These are phyloP conservation scores for Anguilla anguilla DNA, from an alignment of 2,797 vertebrate species.

Conservation along the genomic window DNA sequence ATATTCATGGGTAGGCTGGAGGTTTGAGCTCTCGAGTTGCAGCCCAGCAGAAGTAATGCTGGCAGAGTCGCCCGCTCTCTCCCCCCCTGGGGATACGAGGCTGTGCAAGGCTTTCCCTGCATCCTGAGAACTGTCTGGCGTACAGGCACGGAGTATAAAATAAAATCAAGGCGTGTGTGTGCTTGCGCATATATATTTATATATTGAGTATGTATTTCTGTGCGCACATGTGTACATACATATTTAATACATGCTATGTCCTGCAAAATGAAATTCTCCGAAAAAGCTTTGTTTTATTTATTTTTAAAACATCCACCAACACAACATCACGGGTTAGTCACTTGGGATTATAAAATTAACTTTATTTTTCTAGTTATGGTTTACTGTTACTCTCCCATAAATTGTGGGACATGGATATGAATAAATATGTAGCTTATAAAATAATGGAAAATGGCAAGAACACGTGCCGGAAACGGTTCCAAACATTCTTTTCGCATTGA, in stretches of 20 bases:
- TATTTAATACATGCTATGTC: no score
- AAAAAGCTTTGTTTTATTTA: no score
- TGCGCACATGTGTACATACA: no score
- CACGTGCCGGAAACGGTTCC: not conserved
- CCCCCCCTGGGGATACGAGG: not conserved
- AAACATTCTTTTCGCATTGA: not conserved
- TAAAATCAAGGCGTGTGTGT: not conserved
- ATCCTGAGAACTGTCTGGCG: not conserved
- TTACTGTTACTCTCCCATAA: not conserved
- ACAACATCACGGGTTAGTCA: no score
- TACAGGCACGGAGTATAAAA: not conserved
- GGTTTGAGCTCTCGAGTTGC: not conserved
- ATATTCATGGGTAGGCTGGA: constrained; percentile 17
- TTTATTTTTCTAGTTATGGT: no score
- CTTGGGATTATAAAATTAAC: no score
- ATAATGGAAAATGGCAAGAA: not conserved
- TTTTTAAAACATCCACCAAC: no score
- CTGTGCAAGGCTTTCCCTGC: not conserved
- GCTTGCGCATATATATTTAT: not conserved
- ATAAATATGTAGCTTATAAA: not conserved
- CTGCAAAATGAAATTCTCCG: no score
- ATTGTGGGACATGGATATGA: not conserved
- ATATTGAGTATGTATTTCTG: not conserved
- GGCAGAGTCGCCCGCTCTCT: not conserved
- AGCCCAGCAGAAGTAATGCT: not conserved